phyloP scores from a whole-genome alignment of 2,888 invertebrate genomes.

The Heterodera filipjevi region DNA sequence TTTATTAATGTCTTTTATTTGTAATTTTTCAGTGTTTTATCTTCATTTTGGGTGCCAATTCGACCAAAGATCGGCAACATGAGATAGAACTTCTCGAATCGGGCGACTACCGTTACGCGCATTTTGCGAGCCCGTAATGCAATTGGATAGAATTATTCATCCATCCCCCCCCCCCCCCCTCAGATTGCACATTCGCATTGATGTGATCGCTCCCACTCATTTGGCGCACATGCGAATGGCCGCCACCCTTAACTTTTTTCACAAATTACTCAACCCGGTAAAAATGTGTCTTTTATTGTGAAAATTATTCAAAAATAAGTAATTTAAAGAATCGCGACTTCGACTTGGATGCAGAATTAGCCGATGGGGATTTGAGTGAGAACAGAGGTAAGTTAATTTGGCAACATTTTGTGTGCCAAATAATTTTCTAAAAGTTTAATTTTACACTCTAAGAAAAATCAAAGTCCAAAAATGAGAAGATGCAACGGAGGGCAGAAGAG shows the following conservation, averaged over 20 bases:
- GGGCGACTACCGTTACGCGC: slow-evolving; percentile 61
- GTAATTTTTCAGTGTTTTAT: slow-evolving; percentile 48
- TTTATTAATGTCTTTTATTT: background rate
- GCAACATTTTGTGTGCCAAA: background rate
- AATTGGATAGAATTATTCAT: background rate
- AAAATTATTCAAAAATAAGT: no score
- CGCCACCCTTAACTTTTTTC: slow-evolving; percentile 53
- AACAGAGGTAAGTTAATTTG: background rate
- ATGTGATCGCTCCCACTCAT: slow-evolving; percentile 54
- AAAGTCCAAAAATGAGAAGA: slow-evolving; percentile 10
- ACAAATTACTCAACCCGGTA: slow-evolving; percentile 52
- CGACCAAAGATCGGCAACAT: slow-evolving; percentile 58
- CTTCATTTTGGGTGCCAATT: slow-evolving; percentile 59
- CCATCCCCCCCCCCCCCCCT: background rate
- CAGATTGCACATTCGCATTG: slow-evolving; percentile 58
- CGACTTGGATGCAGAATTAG: slow-evolving; percentile 2
- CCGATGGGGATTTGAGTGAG: background rate
- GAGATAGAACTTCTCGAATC: slow-evolving; percentile 54
- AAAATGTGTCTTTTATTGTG: background rate
- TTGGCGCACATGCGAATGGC: slow-evolving; percentile 59
- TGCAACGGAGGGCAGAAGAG: slow-evolving; percentile 3
- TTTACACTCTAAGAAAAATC: background rate
- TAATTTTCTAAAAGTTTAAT: no score
- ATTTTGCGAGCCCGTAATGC: slow-evolving; percentile 54
- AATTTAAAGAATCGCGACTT: slow-evolving; percentile 16